Conservation (phyloP, 2,113 vertebrate species). For the Charadrius vociferus region DNA sequence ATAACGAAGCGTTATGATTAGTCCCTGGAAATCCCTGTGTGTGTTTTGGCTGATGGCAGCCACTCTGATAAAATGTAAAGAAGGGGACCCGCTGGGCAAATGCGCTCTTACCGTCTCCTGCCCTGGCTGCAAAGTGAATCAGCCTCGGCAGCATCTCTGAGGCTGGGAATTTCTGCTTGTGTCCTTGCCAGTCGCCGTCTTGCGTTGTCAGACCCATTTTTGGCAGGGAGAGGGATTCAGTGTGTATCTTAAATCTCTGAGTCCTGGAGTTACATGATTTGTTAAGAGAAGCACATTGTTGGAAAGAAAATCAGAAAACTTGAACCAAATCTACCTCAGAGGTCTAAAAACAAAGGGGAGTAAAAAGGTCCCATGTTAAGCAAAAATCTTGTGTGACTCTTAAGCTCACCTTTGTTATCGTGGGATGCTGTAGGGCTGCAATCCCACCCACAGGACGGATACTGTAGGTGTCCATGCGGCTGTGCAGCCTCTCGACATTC, state of each 20-base stretch:
- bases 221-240: background rate
- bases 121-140: background rate
- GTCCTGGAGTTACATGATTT: background rate
- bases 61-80: background rate
- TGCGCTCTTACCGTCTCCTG: rapidly evolving
- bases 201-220: background rate
- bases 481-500: background rate
- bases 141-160: background rate
- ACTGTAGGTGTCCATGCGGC: rapidly evolving
- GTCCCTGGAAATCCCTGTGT: background rate
- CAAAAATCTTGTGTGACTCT: background rate
- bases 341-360: background rate
- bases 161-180: background rate
- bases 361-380: background rate
- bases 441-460: background rate
- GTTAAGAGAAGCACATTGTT: background rate
- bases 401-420: background rate
- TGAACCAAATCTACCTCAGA: background rate
- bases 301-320: background rate
- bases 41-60: background rate
- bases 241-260: background rate
- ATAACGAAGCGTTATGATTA: background rate
- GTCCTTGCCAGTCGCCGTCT: background rate
- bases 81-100: background rate
- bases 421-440: background rate